phyloP scores from a whole-genome alignment of 1,140 invertebrate genomes.

The Marisa cornuarietis region DNA sequence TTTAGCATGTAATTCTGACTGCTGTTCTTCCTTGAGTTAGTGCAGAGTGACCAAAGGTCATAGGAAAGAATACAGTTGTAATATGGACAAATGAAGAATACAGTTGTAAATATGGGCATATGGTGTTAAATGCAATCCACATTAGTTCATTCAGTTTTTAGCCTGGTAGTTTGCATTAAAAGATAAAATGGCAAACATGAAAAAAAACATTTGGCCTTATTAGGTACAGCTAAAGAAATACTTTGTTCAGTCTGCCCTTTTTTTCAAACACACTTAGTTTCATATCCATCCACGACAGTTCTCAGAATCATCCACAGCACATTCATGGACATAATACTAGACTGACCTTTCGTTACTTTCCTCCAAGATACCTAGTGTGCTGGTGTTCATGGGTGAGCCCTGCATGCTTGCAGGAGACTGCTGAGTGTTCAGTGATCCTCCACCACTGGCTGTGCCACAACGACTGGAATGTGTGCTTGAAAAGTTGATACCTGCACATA shows the following conservation, averaged over 20 bases:
- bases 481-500: constrained; percentile 34
- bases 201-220: too few species aligned
- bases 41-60: too few species aligned
- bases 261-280: background rate
- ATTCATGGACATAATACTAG: background rate
- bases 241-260: background rate
- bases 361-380: constrained; percentile 41
- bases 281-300: background rate
- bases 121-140: too few species aligned
- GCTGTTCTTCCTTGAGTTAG: too few species aligned
- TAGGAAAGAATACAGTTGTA: too few species aligned
- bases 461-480: constrained; percentile 47
- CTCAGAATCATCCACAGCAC: background rate
- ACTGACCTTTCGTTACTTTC: constrained; percentile 43
- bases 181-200: too few species aligned
- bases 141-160: too few species aligned
- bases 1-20: too few species aligned
- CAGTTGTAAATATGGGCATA: too few species aligned
- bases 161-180: too few species aligned
- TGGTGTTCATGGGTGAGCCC: constrained; percentile 48
- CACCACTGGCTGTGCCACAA: constrained; percentile 43
- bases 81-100: too few species aligned
- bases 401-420: constrained; percentile 46
- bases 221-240: too few species aligned
- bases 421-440: constrained; percentile 31